phyloP scores from a whole-genome alignment of 2,797 vertebrate species.

The Eulemur rubriventer region DNA sequence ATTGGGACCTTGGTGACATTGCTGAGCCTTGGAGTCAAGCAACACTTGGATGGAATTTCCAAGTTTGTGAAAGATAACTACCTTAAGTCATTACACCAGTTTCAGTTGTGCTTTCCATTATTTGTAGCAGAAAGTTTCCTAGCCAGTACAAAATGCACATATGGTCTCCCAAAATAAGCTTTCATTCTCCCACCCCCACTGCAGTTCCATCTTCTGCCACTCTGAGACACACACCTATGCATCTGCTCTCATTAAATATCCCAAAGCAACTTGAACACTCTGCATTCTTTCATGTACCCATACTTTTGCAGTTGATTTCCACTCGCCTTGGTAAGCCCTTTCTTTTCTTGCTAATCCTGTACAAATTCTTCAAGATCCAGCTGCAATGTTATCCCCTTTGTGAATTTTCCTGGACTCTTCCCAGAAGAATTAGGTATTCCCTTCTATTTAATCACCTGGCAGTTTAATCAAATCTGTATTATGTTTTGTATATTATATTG shows the following conservation, averaged over 20 bases:
- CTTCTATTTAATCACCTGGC: not conserved
- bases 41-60: not conserved
- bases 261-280: not conserved
- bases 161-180: not conserved
- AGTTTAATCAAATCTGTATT: not conserved
- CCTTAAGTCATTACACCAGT: not conserved
- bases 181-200: rapidly evolving
- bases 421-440: not conserved
- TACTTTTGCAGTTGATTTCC: not conserved
- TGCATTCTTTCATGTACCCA: not conserved
- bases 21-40: not conserved
- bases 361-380: not conserved
- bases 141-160: not conserved
- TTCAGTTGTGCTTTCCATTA: not conserved
- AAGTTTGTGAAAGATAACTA: not conserved
- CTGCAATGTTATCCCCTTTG: not conserved
- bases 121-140: not conserved
- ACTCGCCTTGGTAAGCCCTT: not conserved
- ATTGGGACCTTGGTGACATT: not conserved
- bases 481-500: not conserved
- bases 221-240: not conserved
- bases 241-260: not conserved
- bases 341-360: not conserved
- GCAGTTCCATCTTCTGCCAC: not conserved
- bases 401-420: not conserved